phyloP scores from a whole-genome alignment of 1,140 invertebrate species.

The Lordiphosa stackelbergi region DNA sequence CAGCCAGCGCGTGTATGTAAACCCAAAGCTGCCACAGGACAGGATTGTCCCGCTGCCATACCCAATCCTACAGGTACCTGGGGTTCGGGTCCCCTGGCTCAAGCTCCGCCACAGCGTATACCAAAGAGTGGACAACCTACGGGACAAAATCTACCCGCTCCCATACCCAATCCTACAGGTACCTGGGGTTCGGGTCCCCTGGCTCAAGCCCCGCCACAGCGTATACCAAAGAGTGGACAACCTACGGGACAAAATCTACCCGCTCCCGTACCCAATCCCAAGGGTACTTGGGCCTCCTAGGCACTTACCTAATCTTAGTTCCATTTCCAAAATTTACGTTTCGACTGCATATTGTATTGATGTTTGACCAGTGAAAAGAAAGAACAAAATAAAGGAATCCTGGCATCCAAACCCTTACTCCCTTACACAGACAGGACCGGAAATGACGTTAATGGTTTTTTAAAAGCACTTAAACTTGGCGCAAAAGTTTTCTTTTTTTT shows the following conservation, averaged over 20 bases:
- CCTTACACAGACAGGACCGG: constrained; percentile 37
- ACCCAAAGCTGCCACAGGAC: neutral
- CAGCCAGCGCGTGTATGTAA: constrained; percentile 5
- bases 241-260: neutral
- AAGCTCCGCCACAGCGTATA: neutral
- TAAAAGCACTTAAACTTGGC: constrained; percentile 73
- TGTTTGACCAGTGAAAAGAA: constrained; percentile 15
- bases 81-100: constrained; percentile 16
- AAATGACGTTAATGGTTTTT: constrained; percentile 74
- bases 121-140: constrained; percentile 1
- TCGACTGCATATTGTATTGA: constrained; percentile 27
- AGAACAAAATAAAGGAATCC: constrained; percentile 8
- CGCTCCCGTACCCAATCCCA: constrained; percentile 2
- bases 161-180: neutral
- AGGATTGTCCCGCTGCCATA: constrained; percentile 21
- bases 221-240: too few relatives aligned
- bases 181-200: neutral
- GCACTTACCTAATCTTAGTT: too few relatives aligned
- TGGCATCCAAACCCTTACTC: neutral
- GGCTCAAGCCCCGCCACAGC: too few relatives aligned
- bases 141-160: neutral
- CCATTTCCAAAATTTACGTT: constrained; percentile 42
- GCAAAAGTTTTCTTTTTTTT: constrained; percentile 39
- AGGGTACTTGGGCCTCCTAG: neutral
- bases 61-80: constrained; percentile 33